Percentiles rank a stretch among this genome's conserved stretches.
Conservation (phyloP, 2,797 vertebrate genomes). For the Botia kubotai region DNA sequence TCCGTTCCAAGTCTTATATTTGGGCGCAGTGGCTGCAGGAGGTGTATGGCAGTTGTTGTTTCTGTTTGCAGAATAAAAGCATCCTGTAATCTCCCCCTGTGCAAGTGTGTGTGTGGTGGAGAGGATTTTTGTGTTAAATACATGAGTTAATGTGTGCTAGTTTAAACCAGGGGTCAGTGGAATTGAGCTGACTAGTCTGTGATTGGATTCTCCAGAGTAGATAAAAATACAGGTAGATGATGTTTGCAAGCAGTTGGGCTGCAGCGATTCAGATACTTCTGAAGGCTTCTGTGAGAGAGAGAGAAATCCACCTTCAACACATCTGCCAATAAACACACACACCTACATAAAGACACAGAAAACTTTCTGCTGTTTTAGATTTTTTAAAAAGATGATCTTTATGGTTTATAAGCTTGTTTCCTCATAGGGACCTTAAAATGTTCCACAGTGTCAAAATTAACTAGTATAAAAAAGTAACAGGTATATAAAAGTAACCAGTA, state of each 20-base stretch:
- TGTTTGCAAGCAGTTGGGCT: constrained; percentile 66
- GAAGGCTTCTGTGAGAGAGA: constrained; percentile 69
- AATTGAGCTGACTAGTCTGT: constrained; percentile 65
- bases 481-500: too few relatives aligned
- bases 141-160: constrained; percentile 19
- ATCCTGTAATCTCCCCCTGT: background rate
- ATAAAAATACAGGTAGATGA: constrained; percentile 76
- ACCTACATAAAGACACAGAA: constrained; percentile 6
- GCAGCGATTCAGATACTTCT: constrained; percentile 70
- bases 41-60: background rate
- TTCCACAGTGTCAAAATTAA: too few relatives aligned
- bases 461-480: too few relatives aligned
- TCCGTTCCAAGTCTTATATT: background rate
- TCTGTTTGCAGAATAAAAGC: background rate
- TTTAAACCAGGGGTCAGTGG: constrained; percentile 49
- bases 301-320: constrained; percentile 75
- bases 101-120: too few relatives aligned
- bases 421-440: too few relatives aligned
- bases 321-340: constrained; percentile 11
- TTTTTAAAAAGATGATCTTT: too few relatives aligned
- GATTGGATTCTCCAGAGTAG: constrained; percentile 75
- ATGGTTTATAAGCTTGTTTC: too few relatives aligned
- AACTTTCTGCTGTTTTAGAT: too few relatives aligned
- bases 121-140: background rate
- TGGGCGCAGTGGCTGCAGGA: background rate